Evolutionary conservation across 1,140 invertebrate species (phyloP).

Genomic region (Diabrotica undecimpunctata): DNA sequence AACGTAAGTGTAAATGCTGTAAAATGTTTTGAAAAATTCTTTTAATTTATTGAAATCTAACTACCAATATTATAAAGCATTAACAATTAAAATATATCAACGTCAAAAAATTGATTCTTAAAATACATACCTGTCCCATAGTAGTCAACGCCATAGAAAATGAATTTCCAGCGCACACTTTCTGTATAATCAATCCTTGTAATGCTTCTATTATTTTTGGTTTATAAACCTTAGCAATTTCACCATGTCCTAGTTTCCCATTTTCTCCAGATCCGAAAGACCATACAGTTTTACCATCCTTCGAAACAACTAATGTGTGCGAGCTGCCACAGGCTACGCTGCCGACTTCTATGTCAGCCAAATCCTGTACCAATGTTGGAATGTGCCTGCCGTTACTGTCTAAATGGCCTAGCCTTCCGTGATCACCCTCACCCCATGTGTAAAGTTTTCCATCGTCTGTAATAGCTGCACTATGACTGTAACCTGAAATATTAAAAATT

Average conservation of each 20-base stretch:
- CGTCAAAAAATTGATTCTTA: too few species aligned
- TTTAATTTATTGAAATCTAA: too few species aligned
- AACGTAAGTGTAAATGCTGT: too few species aligned
- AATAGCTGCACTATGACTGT: conserved; percentile 59
- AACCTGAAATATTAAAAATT: conserved; percentile 43
- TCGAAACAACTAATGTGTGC: conserved; percentile 61
- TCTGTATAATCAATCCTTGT: conserved; percentile 57
- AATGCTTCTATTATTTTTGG: conserved; percentile 64
- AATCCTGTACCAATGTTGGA: conserved; percentile 57
- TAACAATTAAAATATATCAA: too few species aligned
- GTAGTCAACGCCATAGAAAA: conserved; percentile 61
- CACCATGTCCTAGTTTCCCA: conserved; percentile 62
- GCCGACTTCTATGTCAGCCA: conserved; percentile 57
- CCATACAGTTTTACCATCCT: conserved; percentile 63
- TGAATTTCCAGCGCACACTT: conserved; percentile 58
- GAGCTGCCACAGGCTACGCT: conserved; percentile 62
- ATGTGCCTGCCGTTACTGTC: conserved; percentile 53
- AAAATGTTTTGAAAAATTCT: too few species aligned
- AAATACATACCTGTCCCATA: conserved; percentile 49
- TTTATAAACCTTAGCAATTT: conserved; percentile 55
- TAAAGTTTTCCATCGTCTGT: conserved; percentile 56
- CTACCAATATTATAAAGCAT: too few species aligned
- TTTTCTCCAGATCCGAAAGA: conserved; percentile 62
- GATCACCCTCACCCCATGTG: conserved; percentile 64
- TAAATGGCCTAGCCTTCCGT: conserved; percentile 59